Evolutionary conservation across 2,113 vertebrate species (phyloP), one percentile per base, ranked within the genome.

Genomic region (Ciconia stormi): DNA sequence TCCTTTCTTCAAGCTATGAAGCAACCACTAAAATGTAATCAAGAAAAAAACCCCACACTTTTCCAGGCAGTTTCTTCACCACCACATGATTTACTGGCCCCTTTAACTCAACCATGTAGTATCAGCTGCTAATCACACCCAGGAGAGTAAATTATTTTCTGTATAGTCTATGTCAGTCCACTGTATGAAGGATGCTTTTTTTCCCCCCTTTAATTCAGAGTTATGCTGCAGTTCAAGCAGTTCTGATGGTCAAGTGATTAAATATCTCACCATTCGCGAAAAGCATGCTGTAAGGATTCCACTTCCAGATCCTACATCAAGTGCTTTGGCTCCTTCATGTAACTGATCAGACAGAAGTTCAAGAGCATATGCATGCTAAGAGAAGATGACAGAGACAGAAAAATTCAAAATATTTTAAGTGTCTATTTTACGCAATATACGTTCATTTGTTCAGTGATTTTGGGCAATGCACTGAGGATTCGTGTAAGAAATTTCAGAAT

Each of bases 261-360:
- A 89, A 9, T 50, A 53, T 95, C 99, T 99, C 98, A 99, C 99
- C 99, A 99, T 99, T 97, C 99, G 98, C 32, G 99, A 98, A 93
- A 99, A 99, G 97, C 99, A 99, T 10, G 98, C 99, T 8, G 99
- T 99, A 90, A 99, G 99, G 96, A 99, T 99, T 83, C 99, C 99
- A 93, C 99, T 99, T 97, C 99, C 99, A 59, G 99, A 99, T 92
- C 99, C 99, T 46, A 99, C 99, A 93, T 99, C 99, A 79, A 99
- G 98, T 86, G 99, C 99, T 97, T 99, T 99, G 82, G 99, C 99
- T 94, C 99, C 99, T 79, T 99, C 99, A 40, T 99, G 98, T 95
- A 99, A 97, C 49, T 99, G 99, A 89, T 99, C 99, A 38, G 99
- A 99, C 15, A 99, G 98, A 59, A 99, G 98, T 98, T 99, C 99